phyloP scores from a whole-genome alignment of 92 coral and sea anemone species.

The Metridium senile region DNA sequence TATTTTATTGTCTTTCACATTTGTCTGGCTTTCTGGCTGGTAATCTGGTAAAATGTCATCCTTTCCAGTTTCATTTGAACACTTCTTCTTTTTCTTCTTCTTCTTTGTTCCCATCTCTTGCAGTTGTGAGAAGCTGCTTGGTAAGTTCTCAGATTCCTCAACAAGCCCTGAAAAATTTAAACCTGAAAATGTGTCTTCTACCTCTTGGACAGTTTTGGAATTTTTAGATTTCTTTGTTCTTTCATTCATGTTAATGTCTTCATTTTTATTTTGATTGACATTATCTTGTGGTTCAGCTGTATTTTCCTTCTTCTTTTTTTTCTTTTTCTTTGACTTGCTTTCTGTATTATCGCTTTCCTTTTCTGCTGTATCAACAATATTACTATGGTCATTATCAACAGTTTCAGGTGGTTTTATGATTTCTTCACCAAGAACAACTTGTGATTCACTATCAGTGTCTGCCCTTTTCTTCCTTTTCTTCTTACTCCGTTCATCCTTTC shows the following conservation, averaged over 20 bases:
- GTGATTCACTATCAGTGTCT: not conserved
- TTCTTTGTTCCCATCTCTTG: not conserved
- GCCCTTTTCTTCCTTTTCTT: not conserved
- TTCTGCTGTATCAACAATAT: no score
- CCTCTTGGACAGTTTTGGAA: no score
- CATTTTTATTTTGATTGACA: no score
- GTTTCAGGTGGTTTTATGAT: no score
- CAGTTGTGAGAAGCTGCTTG: not conserved
- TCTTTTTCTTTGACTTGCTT: not conserved
- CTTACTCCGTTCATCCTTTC: no score
- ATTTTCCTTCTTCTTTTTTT: no score
- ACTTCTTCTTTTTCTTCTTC: not conserved
- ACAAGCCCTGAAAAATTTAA: not conserved
- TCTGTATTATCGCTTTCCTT: not conserved
- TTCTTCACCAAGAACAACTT: no score
- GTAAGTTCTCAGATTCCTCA: not conserved
- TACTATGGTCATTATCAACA: no score
- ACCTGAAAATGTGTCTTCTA: no score
- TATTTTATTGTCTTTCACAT: not conserved
- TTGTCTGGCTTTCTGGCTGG: not conserved
- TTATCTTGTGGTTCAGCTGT: no score
- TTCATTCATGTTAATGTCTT: no score
- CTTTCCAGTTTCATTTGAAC: not conserved
- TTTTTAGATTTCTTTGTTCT: no score
- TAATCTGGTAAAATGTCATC: not conserved